Base-by-base conservation (phyloP, 2,797 vertebrate species). In the Psittacula echo region DNA sequence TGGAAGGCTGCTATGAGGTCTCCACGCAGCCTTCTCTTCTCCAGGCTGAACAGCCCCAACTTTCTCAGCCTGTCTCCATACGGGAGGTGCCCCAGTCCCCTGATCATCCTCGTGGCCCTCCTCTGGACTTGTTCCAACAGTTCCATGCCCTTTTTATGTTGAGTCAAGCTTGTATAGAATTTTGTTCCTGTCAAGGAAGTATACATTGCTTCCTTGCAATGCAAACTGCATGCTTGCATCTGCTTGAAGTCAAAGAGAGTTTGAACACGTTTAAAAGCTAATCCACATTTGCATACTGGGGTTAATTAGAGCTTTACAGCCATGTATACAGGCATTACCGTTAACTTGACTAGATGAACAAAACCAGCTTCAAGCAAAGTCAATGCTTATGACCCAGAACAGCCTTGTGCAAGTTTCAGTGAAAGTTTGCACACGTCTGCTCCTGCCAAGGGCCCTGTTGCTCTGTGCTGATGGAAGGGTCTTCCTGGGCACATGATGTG, bases 371-470 rank as follows among this genome's bases (percentile, higher is more conserved):
- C 22, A 12, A 2, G 26, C 5, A 4, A 13, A 15, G 29, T 14
- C 6, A 1, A 8, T 5, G n/a, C 13, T 44, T 3, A 1, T 4
- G 27, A 3, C 22, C 29, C 17, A 5, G 34, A 30, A 4, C n/a
- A 48, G 62, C 20, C n/a, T 24, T 4, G 9, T 34, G 34, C 19
- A 41, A 34, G 1, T 4, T 30, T 8, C 9, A 0, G 50, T 13
- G 53, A 4, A 7, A 13, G 26, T 3, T 20, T 1, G n/a, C 22
- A 16, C 5, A 0, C 2, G 0, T 16, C 26, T 26, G 60, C 30
- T 21, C 37, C 42, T 1, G 7, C 4, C 34, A 47, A 29, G 37
- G 2, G 41, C 21, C 8, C 11, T 4, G 15, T 10, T 22, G 2
- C 29, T 34, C 9, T 0, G 20, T 20, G 41, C 41, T 22, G 11